phyloP scores from a whole-genome alignment of 2,888 invertebrate genomes.

The Tipula vernalis region DNA sequence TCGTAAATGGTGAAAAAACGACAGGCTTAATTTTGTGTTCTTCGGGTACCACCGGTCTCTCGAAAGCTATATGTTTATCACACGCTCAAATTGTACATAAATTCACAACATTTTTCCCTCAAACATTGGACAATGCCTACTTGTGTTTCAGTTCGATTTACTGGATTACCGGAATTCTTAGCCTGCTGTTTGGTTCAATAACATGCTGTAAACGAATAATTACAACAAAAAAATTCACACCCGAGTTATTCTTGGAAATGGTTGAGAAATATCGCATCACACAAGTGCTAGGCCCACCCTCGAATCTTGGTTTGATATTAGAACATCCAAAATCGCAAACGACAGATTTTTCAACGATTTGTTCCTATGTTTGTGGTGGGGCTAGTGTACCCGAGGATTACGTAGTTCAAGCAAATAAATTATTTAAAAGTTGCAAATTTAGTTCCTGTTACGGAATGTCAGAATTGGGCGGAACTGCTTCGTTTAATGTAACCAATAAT shows the following conservation, averaged over 20 bases:
- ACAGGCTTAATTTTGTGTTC: constrained; percentile 9
- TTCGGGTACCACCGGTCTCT: constrained; percentile 7
- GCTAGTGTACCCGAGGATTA: not conserved
- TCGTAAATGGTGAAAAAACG: not conserved
- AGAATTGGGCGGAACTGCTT: not conserved
- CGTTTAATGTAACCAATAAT: not conserved
- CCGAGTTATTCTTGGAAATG: not conserved
- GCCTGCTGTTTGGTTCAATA: not conserved
- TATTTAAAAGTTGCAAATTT: not conserved
- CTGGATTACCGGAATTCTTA: not conserved
- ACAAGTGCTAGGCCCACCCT: not conserved
- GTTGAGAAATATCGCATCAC: not conserved
- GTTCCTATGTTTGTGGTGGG: not conserved
- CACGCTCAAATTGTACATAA: constrained; percentile 4
- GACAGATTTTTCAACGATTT: constrained; percentile 11
- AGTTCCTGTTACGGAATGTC: not conserved
- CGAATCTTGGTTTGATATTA: not conserved
- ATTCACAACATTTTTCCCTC: not conserved
- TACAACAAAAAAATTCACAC: not conserved
- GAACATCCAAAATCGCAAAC: not conserved
- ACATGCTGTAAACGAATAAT: not conserved
- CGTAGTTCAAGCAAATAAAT: not conserved
- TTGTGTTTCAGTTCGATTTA: not conserved
- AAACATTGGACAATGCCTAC: not conserved
- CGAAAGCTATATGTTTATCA: constrained; percentile 9